Evolutionary conservation across 2,888 invertebrate species (phyloP).

Genomic region (Lasioglossum zephyrum): DNA sequence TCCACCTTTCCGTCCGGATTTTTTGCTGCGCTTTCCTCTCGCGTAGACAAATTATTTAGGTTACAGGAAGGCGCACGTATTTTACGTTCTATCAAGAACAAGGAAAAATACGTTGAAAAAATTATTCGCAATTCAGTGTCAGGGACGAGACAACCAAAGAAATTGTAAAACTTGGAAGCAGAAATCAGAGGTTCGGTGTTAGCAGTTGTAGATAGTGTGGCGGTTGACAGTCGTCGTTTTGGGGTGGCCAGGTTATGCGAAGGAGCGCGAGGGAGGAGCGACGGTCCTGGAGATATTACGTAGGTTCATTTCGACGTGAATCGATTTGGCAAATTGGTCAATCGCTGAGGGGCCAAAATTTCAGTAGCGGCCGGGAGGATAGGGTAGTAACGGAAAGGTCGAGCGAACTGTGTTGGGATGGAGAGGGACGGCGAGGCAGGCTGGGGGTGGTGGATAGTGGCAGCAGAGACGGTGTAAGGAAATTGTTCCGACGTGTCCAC

Average conservation of each 20-base stretch:
- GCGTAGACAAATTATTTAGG: neutral
- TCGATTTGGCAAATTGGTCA: constrained; percentile 83
- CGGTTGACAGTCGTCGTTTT: neutral
- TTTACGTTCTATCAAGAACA: too few species aligned
- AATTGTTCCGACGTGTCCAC: constrained; percentile 84
- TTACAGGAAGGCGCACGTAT: neutral
- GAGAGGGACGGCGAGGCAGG: neutral
- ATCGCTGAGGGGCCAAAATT: constrained; percentile 80
- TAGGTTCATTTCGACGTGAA: constrained; percentile 77
- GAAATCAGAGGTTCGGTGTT: neutral
- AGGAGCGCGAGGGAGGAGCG: constrained; percentile 57
- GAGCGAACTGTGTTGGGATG: constrained; percentile 14
- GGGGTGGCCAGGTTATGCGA: constrained; percentile 43
- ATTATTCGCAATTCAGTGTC: too few species aligned
- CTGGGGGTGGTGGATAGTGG: constrained; percentile 13
- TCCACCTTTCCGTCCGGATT: neutral
- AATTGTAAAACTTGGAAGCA: neutral
- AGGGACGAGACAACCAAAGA: neutral
- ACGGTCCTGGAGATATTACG: constrained; percentile 65
- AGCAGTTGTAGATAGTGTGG: neutral
- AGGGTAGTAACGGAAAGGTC: constrained; percentile 66
- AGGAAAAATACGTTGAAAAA: too few species aligned
- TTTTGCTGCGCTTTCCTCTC: neutral
- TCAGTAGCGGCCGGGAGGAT: constrained; percentile 66
- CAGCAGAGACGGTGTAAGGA: constrained; percentile 79